Base-by-base conservation (phyloP, 1,140 invertebrate genomes). In the Zaprionus africanus region DNA sequence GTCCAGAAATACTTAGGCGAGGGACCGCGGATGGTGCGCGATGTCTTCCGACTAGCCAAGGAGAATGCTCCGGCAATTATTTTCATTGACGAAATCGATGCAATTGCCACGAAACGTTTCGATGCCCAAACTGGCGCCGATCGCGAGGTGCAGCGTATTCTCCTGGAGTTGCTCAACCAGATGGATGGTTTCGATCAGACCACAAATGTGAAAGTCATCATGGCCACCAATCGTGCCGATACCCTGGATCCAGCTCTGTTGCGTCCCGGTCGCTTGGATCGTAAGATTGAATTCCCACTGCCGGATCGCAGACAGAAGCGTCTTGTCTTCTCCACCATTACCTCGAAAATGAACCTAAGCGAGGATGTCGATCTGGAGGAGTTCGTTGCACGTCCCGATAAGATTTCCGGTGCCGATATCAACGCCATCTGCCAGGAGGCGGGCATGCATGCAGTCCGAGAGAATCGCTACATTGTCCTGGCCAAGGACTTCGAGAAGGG, bases 111-210 rank as follows among this genome's bases (percentile, higher is more conserved):
- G 0, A 99, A 99, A 93, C 95, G 99, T 93, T 99, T 99, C 94
- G 98, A 99, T 95, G 98, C 98, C 15, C 98, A 99, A 94, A 99
- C 99, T 82, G 99, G 99, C 85, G 99, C 99, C 67, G 99, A 99
- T 95, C 95, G 99, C 82, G 99, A 99, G 94, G 99, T 99, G 0
- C 99, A 99, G 93, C 96, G 99, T 93, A 99, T 99, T 93, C 93
- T 99, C 4, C 94, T 99, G 4, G 99, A 99, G 92, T 94, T 99
- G 12, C 94, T 99, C 0, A 99, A 99, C 94, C 99, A 99, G 94
- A 99, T 99, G 99, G 99, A 99, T 94, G 99, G 99, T 60, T 99
- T 99, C 94, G 99, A 99, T 95, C 99, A 99, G 93, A 99, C 98
- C 4, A 99, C 99, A 19, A 99, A 99, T 94, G 99, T 99, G 17